Evolutionary conservation across 2,888 invertebrate genomes (phyloP).

Genomic region (Netelia fuscicornis): DNA sequence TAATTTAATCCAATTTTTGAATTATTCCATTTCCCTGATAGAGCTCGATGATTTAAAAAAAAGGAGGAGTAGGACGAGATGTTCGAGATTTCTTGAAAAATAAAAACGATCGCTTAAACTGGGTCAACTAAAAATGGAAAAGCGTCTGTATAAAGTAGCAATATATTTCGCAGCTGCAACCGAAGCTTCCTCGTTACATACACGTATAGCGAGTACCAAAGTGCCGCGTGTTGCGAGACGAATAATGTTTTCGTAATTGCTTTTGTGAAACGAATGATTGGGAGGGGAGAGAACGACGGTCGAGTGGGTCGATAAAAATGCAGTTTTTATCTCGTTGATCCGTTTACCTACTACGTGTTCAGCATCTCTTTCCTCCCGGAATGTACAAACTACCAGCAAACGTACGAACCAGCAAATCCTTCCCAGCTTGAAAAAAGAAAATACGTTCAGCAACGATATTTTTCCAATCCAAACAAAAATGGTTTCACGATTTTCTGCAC

Average conservation of each 20-base stretch:
- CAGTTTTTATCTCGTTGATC: conserved; percentile 29
- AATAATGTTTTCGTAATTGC: conserved; percentile 53
- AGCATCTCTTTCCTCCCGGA: background rate
- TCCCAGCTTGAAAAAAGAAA: background rate
- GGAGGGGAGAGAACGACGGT: background rate
- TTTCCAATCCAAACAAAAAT: background rate
- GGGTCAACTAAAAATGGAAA: conserved; percentile 31
- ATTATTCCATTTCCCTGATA: background rate
- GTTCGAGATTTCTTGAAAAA: conserved; percentile 2
- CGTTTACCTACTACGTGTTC: background rate
- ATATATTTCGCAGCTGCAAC: conserved; percentile 38
- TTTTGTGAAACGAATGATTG: conserved; percentile 41
- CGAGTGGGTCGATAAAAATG: conserved; percentile 39
- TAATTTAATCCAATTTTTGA: too few species aligned
- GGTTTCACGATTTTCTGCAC: background rate
- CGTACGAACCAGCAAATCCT: background rate
- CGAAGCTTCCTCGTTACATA: conserved; percentile 15
- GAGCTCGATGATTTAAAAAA: background rate
- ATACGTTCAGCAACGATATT: background rate
- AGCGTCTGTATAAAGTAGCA: conserved; percentile 39
- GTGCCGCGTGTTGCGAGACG: conserved; percentile 27
- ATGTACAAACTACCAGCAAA: background rate
- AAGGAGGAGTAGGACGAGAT: background rate
- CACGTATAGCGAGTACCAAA: background rate
- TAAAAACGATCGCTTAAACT: conserved; percentile 23